Evolutionary conservation across 2,113 vertebrate genomes (phyloP), one percentile per base, ranked within the genome.

Genomic region (Mionectes macconnelli): DNA sequence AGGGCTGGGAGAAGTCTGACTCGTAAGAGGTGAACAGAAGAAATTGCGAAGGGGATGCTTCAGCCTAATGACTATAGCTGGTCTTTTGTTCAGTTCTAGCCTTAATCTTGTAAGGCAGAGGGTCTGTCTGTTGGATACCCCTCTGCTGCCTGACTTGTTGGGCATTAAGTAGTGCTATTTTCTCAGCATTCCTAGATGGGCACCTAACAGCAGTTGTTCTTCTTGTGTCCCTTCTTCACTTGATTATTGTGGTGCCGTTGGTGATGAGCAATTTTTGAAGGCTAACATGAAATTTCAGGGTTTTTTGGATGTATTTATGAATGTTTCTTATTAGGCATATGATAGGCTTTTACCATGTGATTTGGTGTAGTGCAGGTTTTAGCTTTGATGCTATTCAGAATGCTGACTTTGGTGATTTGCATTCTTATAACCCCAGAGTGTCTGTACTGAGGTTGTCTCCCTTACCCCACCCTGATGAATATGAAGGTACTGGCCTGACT

Each of bases 391-490:
- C 40, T 66, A 2, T 66, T 93, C 49, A 53, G 50, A 94, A 86
- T 55, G 33, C 68, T 92, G 92, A 72, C 42, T 76, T 78, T 55
- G n/a, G 20, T 35, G 64, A 87, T 89, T 95, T 96, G 70, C 42
- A 56, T 89, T 90, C 68, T 78, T 74, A n/a, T 1, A 91, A 89
- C 33, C 39, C 17, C 28, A 21, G 44, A 70, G 15, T 21, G 44
- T 82, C 77, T 87, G 66, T 44, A 14, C 9, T 47, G 60, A 75
- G 60, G 40, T 52, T 92, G 27, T 81, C 76, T 95, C 42, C 44
- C 49, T 64, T 76, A 81, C 94, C 66, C 57, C 91, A 87, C 95
- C 87, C 93, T 94, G 47, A 35, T 89, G 84, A 89, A 62, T 66
- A 56, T 80, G 89, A 94, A 89, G 59, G 47, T 60, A 22, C 57